Conservation (phyloP, 2,113 vertebrate species). For the Melanostigma gelatinosum region DNA sequence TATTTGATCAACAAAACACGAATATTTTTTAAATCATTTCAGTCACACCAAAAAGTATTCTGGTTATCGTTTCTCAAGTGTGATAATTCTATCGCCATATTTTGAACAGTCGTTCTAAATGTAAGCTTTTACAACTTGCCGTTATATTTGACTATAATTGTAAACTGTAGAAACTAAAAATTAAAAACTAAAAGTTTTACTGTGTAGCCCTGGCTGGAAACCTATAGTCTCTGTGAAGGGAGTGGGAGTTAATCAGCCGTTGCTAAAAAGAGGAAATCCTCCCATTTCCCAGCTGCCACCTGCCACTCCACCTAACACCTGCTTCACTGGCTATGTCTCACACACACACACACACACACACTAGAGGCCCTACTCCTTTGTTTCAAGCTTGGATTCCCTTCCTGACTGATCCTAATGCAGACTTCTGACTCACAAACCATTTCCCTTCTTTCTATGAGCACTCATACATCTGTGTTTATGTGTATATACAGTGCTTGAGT, state of each 20-base stretch:
- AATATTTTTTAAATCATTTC: background rate
- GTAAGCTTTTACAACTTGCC: background rate
- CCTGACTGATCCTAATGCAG: conserved; percentile 52
- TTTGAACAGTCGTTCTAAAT: background rate
- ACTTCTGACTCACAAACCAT: conserved; percentile 49
- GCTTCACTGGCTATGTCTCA: conserved; percentile 26
- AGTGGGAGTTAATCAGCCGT: conserved; percentile 51
- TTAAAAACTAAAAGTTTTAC: background rate
- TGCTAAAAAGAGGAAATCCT: conserved; percentile 68
- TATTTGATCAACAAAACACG: background rate
- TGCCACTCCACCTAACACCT: conserved; percentile 59
- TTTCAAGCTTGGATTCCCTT: conserved; percentile 41
- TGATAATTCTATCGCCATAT: background rate
- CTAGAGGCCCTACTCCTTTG: conserved; percentile 45
- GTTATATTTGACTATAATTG: background rate
- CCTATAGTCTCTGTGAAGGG: conserved; percentile 1
- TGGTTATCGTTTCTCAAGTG: background rate
- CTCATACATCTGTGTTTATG: background rate
- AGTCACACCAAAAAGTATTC: background rate
- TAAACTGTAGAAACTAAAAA: conserved; percentile 5
- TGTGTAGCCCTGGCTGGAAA: conserved; percentile 7
- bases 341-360: conserved; percentile 14
- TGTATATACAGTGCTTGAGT: conserved; percentile 2
- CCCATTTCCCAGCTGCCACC: conserved; percentile 66
- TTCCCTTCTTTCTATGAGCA: conserved; percentile 35